Evolutionary conservation across 2,888 invertebrate genomes (phyloP), one percentile per base, ranked within the genome.

Genomic region (Liodrosophila aerea): DNA sequence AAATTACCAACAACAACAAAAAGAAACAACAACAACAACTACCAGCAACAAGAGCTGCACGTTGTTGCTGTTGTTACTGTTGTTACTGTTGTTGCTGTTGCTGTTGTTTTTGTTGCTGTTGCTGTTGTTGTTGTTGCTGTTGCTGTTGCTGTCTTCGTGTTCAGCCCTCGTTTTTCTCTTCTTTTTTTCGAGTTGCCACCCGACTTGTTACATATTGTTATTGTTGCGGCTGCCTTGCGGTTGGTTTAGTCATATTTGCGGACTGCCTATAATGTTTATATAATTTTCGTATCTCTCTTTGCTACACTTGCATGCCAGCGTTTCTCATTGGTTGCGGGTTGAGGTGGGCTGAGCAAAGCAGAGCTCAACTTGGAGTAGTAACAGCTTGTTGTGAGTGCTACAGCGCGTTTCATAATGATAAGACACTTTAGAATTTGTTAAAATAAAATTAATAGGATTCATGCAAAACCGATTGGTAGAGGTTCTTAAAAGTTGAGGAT

Each of bases 241-340:
- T 85, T 77, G 72, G 57, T 77, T 80, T 85, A 80, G 85, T 82
- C 85, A 82, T 85, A 81, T 74, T 76, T 61, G 71, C 73, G 57
- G 62, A 18, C 74, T 64, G 75, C 69, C 75, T 75, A 78, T 85
- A 74, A 73, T 80, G 80, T 80, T 85, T 80, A 82, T 85, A 80
- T 80, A 85, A 85, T 85, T 82, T 80, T 81, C 67, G 77, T 77
- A 73, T 81, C 54, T 76, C 62, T 67, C 60, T 67, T 72, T 57
- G 61, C 47, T 9, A 70, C 40, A 64, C 68, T 66, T 81, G 61
- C 82, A 81, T 80, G 57, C 81, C 71, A 71, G 46, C 64, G 74
- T 63, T 81, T 78, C 64, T 73, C 68, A 78, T 82, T 75, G 73
- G 66, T 57, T 76, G 62, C 76, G 65, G 64, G 65, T 63, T 62